Evolutionary conservation across 2,888 invertebrate species (phyloP).

Genomic region (Frankliniella intonsa): DNA sequence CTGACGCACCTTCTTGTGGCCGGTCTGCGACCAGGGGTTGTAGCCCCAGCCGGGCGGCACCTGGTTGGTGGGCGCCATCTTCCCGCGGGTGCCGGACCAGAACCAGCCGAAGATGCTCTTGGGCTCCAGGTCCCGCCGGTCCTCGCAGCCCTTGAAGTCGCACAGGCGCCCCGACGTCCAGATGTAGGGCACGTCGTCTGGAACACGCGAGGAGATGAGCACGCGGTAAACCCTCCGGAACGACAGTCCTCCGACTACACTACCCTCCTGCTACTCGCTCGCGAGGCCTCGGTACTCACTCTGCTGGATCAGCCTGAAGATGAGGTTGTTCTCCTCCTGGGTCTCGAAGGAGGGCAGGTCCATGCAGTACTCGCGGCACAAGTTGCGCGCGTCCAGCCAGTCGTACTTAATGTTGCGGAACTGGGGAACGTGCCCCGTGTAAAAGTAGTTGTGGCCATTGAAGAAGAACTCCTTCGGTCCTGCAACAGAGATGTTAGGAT

Average conservation of each 20-base stretch:
- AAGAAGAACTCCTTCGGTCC: constrained; percentile 88
- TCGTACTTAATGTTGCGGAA: constrained; percentile 77
- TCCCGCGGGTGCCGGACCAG: constrained; percentile 86
- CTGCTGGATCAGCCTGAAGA: constrained; percentile 81
- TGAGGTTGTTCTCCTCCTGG: constrained; percentile 84
- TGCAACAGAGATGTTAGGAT: constrained; percentile 46
- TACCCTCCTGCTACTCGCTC: background rate
- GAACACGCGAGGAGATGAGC: constrained; percentile 34
- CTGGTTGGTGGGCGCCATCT: constrained; percentile 77
- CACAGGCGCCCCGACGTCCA: constrained; percentile 90
- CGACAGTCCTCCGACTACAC: too few species aligned
- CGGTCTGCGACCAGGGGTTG: constrained; percentile 87
- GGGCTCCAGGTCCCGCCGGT: constrained; percentile 78
- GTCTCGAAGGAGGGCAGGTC: constrained; percentile 84
- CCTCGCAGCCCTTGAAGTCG: constrained; percentile 89
- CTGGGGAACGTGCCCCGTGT: constrained; percentile 72
- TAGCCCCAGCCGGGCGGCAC: constrained; percentile 62
- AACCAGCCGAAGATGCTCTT: constrained; percentile 85
- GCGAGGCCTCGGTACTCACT: constrained; percentile 53
- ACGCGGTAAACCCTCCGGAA: too few species aligned
- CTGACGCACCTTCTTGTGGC: constrained; percentile 82
- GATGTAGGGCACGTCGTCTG: constrained; percentile 85
- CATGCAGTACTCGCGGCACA: constrained; percentile 91
- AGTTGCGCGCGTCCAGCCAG: constrained; percentile 86
- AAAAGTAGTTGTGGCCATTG: constrained; percentile 84